Conservation (phyloP, 2,888 invertebrate genomes). For the Ariolimax columbianus region DNA sequence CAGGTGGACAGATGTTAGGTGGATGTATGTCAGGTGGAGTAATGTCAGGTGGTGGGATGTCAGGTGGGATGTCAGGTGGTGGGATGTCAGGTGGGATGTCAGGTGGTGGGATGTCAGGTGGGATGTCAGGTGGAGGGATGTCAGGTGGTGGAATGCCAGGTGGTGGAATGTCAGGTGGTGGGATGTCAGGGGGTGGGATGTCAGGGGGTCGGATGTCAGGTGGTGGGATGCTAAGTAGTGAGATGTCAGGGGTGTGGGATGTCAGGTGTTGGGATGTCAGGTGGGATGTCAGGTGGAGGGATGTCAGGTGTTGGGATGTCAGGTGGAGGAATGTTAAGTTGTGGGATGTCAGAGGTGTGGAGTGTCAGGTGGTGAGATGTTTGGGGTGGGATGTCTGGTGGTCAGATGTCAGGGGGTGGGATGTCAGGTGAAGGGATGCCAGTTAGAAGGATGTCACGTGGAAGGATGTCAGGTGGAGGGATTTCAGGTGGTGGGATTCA, state of each 20-base stretch:
- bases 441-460: background rate
- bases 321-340: background rate
- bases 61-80: background rate
- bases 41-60: no score
- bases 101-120: background rate
- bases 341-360: background rate
- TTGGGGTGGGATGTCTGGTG: no score
- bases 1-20: background rate
- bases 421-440: background rate
- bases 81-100: background rate
- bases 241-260: no score
- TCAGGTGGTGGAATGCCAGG: background rate
- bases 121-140: background rate
- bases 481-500: background rate
- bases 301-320: background rate
- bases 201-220: background rate
- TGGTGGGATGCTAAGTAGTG: no score
- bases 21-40: background rate
- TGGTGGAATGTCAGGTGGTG: background rate
- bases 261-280: background rate
- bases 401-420: background rate
- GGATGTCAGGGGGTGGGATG: background rate
- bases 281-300: no score
- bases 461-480: background rate
- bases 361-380: no score